Percentiles rank a stretch among this genome's conserved stretches.
Conservation (phyloP, 2,888 invertebrate species). For the Macrophya annulata region DNA sequence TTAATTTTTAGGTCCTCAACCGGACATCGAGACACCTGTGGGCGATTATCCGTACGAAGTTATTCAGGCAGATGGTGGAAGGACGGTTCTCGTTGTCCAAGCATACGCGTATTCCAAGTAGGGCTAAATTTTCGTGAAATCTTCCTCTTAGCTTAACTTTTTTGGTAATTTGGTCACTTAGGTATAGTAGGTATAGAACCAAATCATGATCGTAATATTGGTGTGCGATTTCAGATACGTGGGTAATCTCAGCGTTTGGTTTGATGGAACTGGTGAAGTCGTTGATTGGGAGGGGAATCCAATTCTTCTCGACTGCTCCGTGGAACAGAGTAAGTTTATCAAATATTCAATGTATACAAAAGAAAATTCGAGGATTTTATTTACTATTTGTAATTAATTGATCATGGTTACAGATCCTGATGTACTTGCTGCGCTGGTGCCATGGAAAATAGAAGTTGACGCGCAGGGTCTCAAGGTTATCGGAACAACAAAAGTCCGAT, state of each 20-base stretch:
- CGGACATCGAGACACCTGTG: conserved; percentile 78
- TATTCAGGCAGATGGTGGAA: conserved; percentile 81
- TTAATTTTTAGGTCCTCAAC: conserved; percentile 11
- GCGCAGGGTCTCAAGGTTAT: conserved; percentile 81
- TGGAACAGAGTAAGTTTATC: conserved; percentile 83
- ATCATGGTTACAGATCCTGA: conserved; percentile 81
- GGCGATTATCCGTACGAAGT: conserved; percentile 89
- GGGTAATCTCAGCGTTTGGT: conserved; percentile 88
- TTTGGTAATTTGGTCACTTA: not conserved
- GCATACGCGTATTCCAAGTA: conserved; percentile 86
- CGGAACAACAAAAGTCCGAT: conserved; percentile 82
- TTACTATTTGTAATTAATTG: not conserved
- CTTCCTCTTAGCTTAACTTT: not conserved
- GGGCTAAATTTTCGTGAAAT: conserved; percentile 25
- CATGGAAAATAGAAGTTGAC: conserved; percentile 84
- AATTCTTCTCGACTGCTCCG: conserved; percentile 83
- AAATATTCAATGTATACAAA: not conserved
- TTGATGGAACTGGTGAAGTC: conserved; percentile 86
- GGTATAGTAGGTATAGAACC: not conserved
- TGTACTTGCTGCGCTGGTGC: conserved; percentile 82
- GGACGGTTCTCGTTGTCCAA: conserved; percentile 87
- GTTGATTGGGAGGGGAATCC: conserved; percentile 87
- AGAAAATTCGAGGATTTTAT: not conserved
- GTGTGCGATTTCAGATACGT: conserved; percentile 83
- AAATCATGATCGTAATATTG: not conserved